Conservation (phyloP, 2,113 vertebrate genomes). For the Xiphophorus hellerii region DNA sequence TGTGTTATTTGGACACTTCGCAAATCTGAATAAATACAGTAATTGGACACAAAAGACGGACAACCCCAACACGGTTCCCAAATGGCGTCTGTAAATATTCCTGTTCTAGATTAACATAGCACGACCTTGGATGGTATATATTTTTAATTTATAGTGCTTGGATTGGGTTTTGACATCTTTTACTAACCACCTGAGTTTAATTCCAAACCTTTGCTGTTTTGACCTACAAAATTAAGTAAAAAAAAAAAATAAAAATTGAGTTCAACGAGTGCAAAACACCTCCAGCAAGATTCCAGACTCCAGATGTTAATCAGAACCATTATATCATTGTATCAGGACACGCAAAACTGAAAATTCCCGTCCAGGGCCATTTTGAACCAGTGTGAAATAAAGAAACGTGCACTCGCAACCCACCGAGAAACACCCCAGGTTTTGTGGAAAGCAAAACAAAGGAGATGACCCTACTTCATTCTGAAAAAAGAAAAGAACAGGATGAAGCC, state of each 20-base stretch:
- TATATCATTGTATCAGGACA: background rate
- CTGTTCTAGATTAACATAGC: too few species aligned
- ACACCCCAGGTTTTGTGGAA: background rate
- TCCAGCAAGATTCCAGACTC: too few species aligned
- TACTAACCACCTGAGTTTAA: too few species aligned
- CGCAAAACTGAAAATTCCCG: background rate
- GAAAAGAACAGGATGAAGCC: conserved; percentile 7
- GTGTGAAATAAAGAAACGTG: background rate
- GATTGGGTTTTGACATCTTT: background rate
- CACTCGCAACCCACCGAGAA: background rate
- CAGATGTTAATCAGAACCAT: background rate
- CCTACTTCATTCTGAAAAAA: background rate
- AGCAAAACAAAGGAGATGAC: background rate
- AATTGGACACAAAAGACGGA: background rate
- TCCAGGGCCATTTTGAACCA: background rate
- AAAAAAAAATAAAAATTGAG: too few species aligned
- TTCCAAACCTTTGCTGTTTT: background rate
- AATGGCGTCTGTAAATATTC: too few species aligned
- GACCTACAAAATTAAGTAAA: background rate
- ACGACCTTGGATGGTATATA: too few species aligned
- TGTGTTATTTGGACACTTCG: too few species aligned
- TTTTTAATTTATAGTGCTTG: background rate
- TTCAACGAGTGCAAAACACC: too few species aligned
- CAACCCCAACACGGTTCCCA: too few species aligned
- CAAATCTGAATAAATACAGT: background rate